Conservation (phyloP, 2,888 invertebrate genomes). For the Drosophila diplacantha region DNA sequence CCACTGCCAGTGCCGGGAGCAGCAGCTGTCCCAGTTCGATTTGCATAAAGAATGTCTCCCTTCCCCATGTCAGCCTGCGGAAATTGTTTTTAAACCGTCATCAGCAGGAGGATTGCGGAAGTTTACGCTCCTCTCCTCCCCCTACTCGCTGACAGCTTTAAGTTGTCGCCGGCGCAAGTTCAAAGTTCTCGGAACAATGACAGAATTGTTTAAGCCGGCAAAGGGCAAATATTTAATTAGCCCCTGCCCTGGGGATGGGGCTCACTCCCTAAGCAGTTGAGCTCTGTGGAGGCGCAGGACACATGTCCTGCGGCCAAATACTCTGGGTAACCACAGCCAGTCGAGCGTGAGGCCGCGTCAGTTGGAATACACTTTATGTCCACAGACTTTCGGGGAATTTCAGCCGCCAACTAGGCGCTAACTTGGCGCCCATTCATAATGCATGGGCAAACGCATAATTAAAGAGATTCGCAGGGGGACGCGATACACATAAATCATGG, state of each 20-base stretch:
- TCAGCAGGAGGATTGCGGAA: conserved; percentile 25
- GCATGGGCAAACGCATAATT: conserved; percentile 50
- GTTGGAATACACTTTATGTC: conserved; percentile 52
- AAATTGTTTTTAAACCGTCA: conserved; percentile 57
- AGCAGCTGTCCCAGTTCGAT: conserved; percentile 28
- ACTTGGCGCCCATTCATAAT: conserved; percentile 34
- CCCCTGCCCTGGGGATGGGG: conserved; percentile 32
- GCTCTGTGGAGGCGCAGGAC: not conserved
- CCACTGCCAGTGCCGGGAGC: not conserved
- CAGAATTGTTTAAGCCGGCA: conserved; percentile 40
- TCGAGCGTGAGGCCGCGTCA: conserved; percentile 55
- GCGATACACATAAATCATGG: conserved; percentile 53
- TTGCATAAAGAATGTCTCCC: conserved; percentile 23
- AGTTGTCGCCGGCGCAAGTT: conserved; percentile 28
- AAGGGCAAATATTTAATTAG: conserved; percentile 68
- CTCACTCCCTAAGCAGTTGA: conserved; percentile 21
- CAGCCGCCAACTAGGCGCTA: conserved; percentile 47
- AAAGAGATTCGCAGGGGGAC: conserved; percentile 41
- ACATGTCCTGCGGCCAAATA: conserved; percentile 39
- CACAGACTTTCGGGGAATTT: conserved; percentile 49
- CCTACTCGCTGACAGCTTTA: conserved; percentile 20
- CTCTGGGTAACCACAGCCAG: conserved; percentile 36
- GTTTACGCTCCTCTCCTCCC: conserved; percentile 3
- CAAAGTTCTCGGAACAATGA: conserved; percentile 51
- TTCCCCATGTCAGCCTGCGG: conserved; percentile 26